Conservation (phyloP, 2,888 invertebrate species). For the Hirtodrosophila confusa region DNA sequence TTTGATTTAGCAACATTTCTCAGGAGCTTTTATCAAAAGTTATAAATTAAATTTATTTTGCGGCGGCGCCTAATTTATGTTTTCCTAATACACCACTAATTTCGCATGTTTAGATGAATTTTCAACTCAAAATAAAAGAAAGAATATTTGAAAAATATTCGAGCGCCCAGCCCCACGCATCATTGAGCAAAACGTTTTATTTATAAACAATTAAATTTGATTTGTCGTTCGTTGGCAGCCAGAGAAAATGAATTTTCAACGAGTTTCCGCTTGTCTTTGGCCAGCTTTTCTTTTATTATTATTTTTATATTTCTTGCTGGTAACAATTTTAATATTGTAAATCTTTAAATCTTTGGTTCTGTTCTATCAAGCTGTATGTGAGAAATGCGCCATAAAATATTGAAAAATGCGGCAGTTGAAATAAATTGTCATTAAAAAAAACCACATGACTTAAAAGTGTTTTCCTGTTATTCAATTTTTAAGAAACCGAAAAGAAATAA, state of each 20-base stretch:
- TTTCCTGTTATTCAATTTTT: conserved; percentile 75
- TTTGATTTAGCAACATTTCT: conserved; percentile 50
- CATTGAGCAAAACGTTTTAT: conserved; percentile 77
- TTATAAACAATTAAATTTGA: conserved; percentile 80
- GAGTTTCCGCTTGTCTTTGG: conserved; percentile 49
- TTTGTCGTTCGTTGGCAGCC: conserved; percentile 66
- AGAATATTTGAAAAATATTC: conserved; percentile 13
- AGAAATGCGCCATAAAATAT: conserved; percentile 61
- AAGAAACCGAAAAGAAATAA: not conserved
- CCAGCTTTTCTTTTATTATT: conserved; percentile 4
- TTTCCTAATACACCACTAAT: conserved; percentile 74
- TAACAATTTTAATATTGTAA: conserved; percentile 2
- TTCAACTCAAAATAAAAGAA: conserved; percentile 12
- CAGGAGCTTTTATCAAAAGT: conserved; percentile 63
- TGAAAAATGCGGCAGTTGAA: conserved; percentile 71
- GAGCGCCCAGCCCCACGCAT: conserved; percentile 35
- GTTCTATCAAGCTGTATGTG: conserved; percentile 35
- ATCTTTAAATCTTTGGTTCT: conserved; percentile 4
- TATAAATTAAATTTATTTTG: conserved; percentile 70
- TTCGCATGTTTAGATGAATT: conserved; percentile 56
- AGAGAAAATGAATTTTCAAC: conserved; percentile 43
- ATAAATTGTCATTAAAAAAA: conserved; percentile 43
- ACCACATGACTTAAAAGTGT: conserved; percentile 65
- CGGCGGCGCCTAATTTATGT: conserved; percentile 69
- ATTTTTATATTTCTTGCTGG: conserved; percentile 18